Evolutionary conservation across 2,113 vertebrate genomes (phyloP), one percentile per base, ranked within the genome.

Genomic region (Galbula dea): DNA sequence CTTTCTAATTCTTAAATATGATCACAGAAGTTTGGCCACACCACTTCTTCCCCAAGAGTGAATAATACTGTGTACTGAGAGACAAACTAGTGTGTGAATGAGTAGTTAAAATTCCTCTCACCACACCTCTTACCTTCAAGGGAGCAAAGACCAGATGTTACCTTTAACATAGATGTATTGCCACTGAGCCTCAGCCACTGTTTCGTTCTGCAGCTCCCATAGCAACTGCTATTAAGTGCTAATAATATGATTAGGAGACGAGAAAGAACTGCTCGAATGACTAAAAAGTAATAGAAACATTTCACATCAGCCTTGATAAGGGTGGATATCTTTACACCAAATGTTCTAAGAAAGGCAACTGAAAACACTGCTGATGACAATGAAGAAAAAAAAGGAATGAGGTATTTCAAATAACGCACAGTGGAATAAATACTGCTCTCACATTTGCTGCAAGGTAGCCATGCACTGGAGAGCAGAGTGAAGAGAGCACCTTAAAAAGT

Each of bases 21-120:
- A 83, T 65, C 92, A 66, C 23, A 89, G 59, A 82, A 89, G 43
- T 55, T 22, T 80, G 63, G 81, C 77, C 84, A 67, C 51, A 59
- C 30, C 27, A 74, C 37, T 95, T 74, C 75, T 89, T 46, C 72
- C 51, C 48, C 37, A 85, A 49, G 49, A 87, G 59, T 54, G 84
- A 90, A 76, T 62, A 3, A 2, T n/a, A 76, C 39, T 24, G 21
- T 29, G 36, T 45, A 62, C 51, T 63, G 74, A 87, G 67, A 59
- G 54, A 85, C 49, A 69, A 69, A 59, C 27, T 51, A 73, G 41
- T 2, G 0, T 9, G 9, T 83, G 82, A 89, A 89, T 3, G 62
- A 82, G 66, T 88, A 76, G 78, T 94, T 96, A 82, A 91, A 91
- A 96, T 94, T 96, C 91, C 32, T 81, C 89, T 96, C 91, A 94